Evolutionary conservation across 1,140 invertebrate genomes (phyloP), one percentile per base, ranked within the genome.

Genomic region (Ceratoteleas bidentatus): DNA sequence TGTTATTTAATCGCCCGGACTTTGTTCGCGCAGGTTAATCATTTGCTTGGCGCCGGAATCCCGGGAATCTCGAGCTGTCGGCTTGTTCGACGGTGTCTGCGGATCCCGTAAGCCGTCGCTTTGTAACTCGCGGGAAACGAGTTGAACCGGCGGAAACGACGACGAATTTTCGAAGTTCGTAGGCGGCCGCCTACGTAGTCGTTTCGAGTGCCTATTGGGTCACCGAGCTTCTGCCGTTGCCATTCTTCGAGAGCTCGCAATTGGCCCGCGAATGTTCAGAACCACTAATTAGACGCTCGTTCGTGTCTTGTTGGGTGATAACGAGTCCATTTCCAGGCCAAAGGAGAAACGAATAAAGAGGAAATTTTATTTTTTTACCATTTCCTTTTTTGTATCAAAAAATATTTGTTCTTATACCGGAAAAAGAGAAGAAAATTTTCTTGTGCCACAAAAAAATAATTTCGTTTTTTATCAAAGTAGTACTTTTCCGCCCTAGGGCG

Each of bases 1-100:
- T 70, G 81, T 80, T 80, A 80, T 84, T 84, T 69, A 81, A 84
- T 84, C 70, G 68, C 73, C 56, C 38, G 54, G 54, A 84, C 75
- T 81, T 81, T 69, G 77, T 70, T 77, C 62, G 3, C 58, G 47
- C 74, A 70, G 74, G 78, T 84, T 81, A 78, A 78, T 77, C 83
- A 75, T 78, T 81, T 52, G 65, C 57, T 58, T 69, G 49, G 58
- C 38, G 50, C 43, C 45, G 74, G 79, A 77, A 82, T 82, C 50
- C 49, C 4, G 69, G 56, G 81, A 83, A 78, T 83, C 58, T 65
- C 0, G 56, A 73, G 40, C 49, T 68, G 80, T 83, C 69, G 58
- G 54, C 52, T 78, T 64, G 62, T 78, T 78, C 74, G 81, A 83
- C 62, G 70, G 49, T 40, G 52, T 62, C 52, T 68, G 53, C 58